Percentiles rank a stretch among this genome's conserved stretches.
Evolutionary conservation across 1,140 invertebrate species (phyloP).

Genomic region (Formica selysi): DNA sequence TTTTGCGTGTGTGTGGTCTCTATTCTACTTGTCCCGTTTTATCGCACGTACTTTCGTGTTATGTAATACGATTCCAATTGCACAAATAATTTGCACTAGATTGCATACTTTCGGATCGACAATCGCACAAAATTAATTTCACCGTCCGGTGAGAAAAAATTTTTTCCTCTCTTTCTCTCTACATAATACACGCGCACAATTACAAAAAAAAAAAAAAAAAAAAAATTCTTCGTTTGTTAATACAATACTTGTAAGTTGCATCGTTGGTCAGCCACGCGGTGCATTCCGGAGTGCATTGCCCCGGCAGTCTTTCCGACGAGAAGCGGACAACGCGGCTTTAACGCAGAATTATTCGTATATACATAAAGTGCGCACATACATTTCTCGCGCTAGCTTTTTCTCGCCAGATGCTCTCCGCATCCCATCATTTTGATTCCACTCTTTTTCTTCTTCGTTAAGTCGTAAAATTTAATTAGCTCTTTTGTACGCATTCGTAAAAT

Average conservation of each 20-base stretch:
- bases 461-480: constrained; percentile 51
- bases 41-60: background rate
- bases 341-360: constrained; percentile 76
- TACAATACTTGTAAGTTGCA: constrained; percentile 73
- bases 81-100: background rate
- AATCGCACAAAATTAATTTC: constrained; percentile 22
- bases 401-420: constrained; percentile 52
- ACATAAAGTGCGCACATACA: constrained; percentile 54
- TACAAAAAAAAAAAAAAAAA: constrained; percentile 25
- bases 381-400: constrained; percentile 63
- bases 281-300: constrained; percentile 86
- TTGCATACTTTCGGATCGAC: background rate
- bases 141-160: too few relatives aligned
- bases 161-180: background rate
- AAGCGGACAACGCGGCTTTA: constrained; percentile 76
- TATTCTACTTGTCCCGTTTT: background rate
- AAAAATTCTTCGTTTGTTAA: constrained; percentile 11
- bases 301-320: constrained; percentile 71
- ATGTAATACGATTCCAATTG: background rate
- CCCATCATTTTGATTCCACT: constrained; percentile 41
- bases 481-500: constrained; percentile 24
- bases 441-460: constrained; percentile 53
- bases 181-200: too few relatives aligned
- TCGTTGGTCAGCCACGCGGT: constrained; percentile 80
- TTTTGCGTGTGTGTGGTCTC: background rate